These are phyloP conservation scores for Cheiracanthium punctorium DNA, from an alignment of 2,888 invertebrate species.

Conservation along the genomic window DNA sequence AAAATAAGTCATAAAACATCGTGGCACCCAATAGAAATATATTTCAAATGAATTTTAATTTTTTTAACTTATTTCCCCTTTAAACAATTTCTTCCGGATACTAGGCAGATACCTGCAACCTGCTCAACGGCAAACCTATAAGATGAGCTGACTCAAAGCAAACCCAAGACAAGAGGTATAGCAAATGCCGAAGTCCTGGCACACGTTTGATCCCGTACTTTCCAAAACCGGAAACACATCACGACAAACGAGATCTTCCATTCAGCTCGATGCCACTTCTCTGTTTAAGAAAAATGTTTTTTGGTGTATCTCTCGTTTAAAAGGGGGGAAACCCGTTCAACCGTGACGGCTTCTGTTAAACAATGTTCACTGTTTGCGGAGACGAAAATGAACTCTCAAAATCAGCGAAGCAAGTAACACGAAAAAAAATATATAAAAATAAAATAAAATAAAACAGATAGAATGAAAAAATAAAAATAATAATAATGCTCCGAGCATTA, in stretches of 20 bases:
- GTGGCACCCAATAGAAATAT: too few relatives aligned
- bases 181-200: too few relatives aligned
- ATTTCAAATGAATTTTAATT: too few relatives aligned
- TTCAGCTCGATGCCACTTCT: not conserved
- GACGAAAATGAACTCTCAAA: constrained; percentile 15
- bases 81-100: too few relatives aligned
- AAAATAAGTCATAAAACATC: too few relatives aligned
- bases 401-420: constrained; percentile 7
- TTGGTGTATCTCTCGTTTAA: not conserved
- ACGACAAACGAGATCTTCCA: not conserved
- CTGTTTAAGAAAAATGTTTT: not conserved
- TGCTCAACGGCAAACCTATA: too few relatives aligned
- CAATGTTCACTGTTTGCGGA: not conserved
- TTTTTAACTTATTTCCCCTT: too few relatives aligned
- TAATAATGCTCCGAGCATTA: not conserved
- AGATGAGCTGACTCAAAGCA: too few relatives aligned
- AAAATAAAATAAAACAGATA: not conserved
- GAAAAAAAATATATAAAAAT: not conserved
- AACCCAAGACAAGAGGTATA: too few relatives aligned
- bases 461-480: not conserved
- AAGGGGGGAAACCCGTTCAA: not conserved
- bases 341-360: constrained; percentile 6
- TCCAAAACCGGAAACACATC: not conserved
- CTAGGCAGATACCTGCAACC: too few relatives aligned
- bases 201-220: not conserved